Conservation (phyloP, 2,888 invertebrate genomes). For the Tachina grossa region DNA sequence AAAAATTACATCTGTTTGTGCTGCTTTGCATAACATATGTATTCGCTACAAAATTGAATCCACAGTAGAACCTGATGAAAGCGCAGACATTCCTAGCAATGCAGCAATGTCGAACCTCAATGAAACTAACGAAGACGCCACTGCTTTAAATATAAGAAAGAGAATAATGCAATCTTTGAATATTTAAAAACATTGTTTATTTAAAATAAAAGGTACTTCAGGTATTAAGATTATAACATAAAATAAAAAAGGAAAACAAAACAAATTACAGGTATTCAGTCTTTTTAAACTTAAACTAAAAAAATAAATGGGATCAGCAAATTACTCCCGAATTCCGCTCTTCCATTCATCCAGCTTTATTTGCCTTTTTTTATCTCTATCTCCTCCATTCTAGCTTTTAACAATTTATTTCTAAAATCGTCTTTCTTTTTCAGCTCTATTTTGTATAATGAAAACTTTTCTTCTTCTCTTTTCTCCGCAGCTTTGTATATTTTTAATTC, state of each 20-base stretch:
- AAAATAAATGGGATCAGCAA: conserved; percentile 9
- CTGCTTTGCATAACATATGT: too few relatives aligned
- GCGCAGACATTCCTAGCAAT: conserved; percentile 17
- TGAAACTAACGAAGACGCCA: conserved; percentile 21
- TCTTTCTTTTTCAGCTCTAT: conserved; percentile 7
- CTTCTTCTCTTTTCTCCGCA: conserved; percentile 18
- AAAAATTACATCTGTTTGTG: too few relatives aligned
- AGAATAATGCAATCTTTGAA: conserved; percentile 17
- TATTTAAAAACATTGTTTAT: not conserved
- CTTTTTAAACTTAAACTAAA: not conserved
- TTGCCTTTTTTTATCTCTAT: conserved; percentile 17
- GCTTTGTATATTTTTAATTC: not conserved
- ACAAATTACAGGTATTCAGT: too few relatives aligned
- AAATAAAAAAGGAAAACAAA: too few relatives aligned
- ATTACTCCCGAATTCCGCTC: conserved; percentile 11
- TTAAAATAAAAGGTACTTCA: not conserved
- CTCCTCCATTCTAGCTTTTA: conserved; percentile 7
- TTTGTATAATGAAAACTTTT: conserved; percentile 14
- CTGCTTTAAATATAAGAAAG: conserved; percentile 8
- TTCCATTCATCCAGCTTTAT: conserved; percentile 15
- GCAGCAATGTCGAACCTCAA: conserved; percentile 12
- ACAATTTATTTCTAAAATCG: not conserved
- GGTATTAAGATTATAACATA: too few relatives aligned
- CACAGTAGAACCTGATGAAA: conserved; percentile 19
- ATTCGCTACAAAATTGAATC: not conserved